Evolutionary conservation across 2,113 vertebrate species (phyloP).

Genomic region (Maccullochella peelii): DNA sequence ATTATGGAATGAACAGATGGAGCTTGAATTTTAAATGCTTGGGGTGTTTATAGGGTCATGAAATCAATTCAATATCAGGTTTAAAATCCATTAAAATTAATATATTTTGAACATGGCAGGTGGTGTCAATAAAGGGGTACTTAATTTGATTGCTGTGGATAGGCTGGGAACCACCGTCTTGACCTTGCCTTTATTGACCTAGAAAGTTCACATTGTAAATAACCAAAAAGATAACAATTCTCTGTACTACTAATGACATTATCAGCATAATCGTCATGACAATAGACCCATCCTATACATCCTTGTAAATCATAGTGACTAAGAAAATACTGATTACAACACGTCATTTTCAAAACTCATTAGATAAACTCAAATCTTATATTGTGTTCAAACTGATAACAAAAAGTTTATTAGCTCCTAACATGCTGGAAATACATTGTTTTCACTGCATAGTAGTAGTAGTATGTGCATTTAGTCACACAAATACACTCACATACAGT

Average conservation of each 20-base stretch:
- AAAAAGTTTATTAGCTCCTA: not conserved
- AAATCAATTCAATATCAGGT: not conserved
- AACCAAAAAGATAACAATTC: not conserved
- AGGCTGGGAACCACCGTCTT: not conserved
- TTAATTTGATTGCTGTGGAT: not conserved
- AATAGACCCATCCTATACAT: not conserved
- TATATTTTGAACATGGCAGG: not conserved
- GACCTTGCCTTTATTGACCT: not conserved
- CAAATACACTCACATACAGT: constrained; percentile 4
- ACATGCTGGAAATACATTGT: not conserved
- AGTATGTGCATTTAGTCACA: not conserved
- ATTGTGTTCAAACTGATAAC: not conserved
- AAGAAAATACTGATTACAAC: not conserved
- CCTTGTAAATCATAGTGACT: too few species aligned
- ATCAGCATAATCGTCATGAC: not conserved
- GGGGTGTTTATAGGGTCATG: not conserved
- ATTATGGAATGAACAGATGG: not conserved
- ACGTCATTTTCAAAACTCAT: not conserved
- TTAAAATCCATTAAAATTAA: not conserved
- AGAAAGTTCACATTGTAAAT: not conserved
- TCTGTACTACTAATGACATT: not conserved
- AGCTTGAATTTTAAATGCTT: not conserved
- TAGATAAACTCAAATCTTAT: not conserved
- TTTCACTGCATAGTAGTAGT: not conserved
- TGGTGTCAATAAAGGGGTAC: not conserved